phyloP scores from a whole-genome alignment of 2,888 invertebrate species.

The Zele albiditarsus region DNA sequence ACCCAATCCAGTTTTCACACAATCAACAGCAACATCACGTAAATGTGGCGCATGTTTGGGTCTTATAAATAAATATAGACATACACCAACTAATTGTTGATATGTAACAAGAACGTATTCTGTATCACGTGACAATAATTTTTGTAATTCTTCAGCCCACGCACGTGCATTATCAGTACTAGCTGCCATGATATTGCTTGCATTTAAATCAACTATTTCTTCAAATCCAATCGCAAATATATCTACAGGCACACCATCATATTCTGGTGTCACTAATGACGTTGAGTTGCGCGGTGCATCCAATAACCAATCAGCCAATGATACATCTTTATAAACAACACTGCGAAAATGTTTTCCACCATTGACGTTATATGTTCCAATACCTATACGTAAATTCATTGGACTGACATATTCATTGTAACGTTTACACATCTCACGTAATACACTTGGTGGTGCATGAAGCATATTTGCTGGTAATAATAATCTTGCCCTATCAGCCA shows the following conservation, averaged over 20 bases:
- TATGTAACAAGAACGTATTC: slow-evolving; percentile 93
- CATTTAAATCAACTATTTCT: slow-evolving; percentile 99
- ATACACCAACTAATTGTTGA: slow-evolving; percentile 97
- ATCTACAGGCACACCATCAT: slow-evolving; percentile 83
- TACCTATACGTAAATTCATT: slow-evolving; percentile 83
- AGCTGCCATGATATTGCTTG: slow-evolving; percentile 97
- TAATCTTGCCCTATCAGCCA: slow-evolving; percentile 92
- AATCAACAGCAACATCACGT: slow-evolving; percentile 94
- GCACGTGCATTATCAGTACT: slow-evolving; percentile 93
- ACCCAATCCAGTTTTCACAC: slow-evolving; percentile 98
- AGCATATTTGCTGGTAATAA: slow-evolving; percentile 90
- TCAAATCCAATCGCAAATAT: slow-evolving; percentile 99
- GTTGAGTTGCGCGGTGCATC: slow-evolving; percentile 78
- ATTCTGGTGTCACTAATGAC: slow-evolving; percentile 71
- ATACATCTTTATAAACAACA: slow-evolving; percentile 92
- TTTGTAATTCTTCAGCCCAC: slow-evolving; percentile 97
- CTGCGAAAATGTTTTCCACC: slow-evolving; percentile 99
- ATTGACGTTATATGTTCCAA: slow-evolving; percentile 99
- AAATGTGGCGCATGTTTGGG: slow-evolving; percentile 92
- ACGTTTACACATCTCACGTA: slow-evolving; percentile 89
- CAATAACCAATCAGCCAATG: slow-evolving; percentile 90
- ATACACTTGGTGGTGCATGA: slow-evolving; percentile 88
- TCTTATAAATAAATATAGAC: slow-evolving; percentile 94
- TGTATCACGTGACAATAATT: slow-evolving; percentile 89
- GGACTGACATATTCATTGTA: slow-evolving; percentile 85